phyloP scores from a whole-genome alignment of 2,888 invertebrate species.

The Clostera curtula region DNA sequence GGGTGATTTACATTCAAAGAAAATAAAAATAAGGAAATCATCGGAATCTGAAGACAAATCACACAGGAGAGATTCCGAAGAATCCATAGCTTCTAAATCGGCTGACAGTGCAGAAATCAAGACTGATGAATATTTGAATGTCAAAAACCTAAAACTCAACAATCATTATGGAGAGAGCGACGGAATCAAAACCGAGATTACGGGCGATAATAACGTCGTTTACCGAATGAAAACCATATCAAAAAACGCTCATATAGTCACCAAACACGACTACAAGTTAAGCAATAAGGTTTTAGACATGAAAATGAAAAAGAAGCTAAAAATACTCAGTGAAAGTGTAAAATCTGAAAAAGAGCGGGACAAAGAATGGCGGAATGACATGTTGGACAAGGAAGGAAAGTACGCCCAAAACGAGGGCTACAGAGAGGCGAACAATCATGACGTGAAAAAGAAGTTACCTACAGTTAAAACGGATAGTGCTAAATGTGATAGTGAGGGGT shows the following conservation, averaged over 20 bases:
- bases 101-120: slow-evolving; percentile 50
- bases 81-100: slow-evolving; percentile 45
- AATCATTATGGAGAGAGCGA: slow-evolving; percentile 59
- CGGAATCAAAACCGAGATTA: slow-evolving; percentile 55
- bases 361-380: slow-evolving; percentile 76
- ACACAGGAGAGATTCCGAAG: slow-evolving; percentile 52
- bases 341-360: slow-evolving; percentile 50
- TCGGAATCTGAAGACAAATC: slow-evolving; percentile 53
- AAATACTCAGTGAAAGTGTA: slow-evolving; percentile 48
- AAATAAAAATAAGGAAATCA: slow-evolving; percentile 66
- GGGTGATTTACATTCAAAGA: slow-evolving; percentile 69
- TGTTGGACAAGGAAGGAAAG: slow-evolving; percentile 71
- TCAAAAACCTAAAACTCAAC: slow-evolving; percentile 55
- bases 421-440: slow-evolving; percentile 66
- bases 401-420: slow-evolving; percentile 69
- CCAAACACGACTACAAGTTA: slow-evolving; percentile 60
- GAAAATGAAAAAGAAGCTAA: slow-evolving; percentile 62
- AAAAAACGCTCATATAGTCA: slow-evolving; percentile 67
- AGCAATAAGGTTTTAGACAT: slow-evolving; percentile 54
- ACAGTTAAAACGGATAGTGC: slow-evolving; percentile 52
- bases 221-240: slow-evolving; percentile 68
- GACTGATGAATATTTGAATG: slow-evolving; percentile 60
- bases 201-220: slow-evolving; percentile 56
- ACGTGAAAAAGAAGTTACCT: slow-evolving; percentile 64
- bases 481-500: slow-evolving; percentile 55